Base-by-base conservation (phyloP, 2,888 invertebrate species). In the Cosmia trapezina region DNA sequence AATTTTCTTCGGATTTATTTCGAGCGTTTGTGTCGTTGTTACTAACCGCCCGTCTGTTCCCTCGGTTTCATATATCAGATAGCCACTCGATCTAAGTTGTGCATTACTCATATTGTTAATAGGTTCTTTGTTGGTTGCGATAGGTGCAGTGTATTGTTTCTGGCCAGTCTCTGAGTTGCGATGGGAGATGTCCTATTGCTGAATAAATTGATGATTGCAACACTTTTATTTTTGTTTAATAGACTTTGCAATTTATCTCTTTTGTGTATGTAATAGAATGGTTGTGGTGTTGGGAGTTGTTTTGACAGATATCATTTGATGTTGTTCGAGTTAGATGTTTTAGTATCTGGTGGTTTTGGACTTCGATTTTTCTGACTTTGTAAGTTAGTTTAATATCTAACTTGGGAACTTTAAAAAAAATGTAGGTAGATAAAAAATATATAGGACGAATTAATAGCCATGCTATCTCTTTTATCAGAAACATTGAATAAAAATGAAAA, bases 81-180 rank as follows among this genome's bases (percentile, higher is more conserved):
- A 89, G 84, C 89, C 86, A 87, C 83, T 89, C 91, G 88, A 93
- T 93, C 93, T 93, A 91, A 94, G 93, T 94, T 93, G 91, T 89
- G 87, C 92, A 93, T 94, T 94, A 94, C 90, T 89, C 89, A 90
- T 90, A 91, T 91, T 87, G 91, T 91, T 93, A 93, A 93, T 94
- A 92, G 93, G 88, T 86, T 89, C 90, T 92, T 93, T 92, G 91
- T 94, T 92, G 91, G 89, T 89, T 90, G 92, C 83, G 90, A 90
- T 92, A 92, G 93, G 93, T 92, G 93, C 82, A 78, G 81, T 89
- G 86, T 82, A 88, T 89, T 89, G 89, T 90, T 87, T 87, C 86
- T 86, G 87, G 86, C 87, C 83, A 86, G 78, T 80, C 83, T 81
- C 82, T 71, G 76, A 80, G 70, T 71, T 64, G 78, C 83, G 78